These are phyloP conservation scores for Nerophis ophidion DNA, from an alignment of 2,113 vertebrate species.

Conservation along the genomic window DNA sequence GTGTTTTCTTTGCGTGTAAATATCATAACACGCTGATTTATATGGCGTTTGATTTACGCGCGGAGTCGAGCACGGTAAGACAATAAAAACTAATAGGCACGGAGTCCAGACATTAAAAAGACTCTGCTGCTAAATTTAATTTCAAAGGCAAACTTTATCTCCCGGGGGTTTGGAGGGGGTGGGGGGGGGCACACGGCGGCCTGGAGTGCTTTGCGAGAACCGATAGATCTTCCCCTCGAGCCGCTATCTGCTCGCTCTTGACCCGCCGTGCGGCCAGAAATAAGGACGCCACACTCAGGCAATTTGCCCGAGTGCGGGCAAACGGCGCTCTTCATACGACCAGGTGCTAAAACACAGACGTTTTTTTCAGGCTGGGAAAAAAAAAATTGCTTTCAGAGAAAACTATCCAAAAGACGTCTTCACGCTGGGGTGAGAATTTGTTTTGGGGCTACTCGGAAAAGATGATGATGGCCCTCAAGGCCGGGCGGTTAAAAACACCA, in stretches of 20 bases:
- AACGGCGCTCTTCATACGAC: not conserved
- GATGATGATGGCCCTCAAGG: too few species aligned
- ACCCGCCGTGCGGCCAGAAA: conserved; percentile 39
- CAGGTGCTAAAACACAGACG: not conserved
- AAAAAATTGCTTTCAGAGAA: conserved; percentile 6
- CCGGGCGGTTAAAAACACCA: too few species aligned
- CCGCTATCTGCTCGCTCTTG: conserved; percentile 54
- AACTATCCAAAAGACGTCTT: not conserved
- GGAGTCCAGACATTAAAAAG: conserved; percentile 9
- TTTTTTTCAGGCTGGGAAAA: not conserved
- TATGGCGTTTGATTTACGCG: not conserved
- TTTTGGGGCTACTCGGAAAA: not conserved
- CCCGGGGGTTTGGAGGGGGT: too few species aligned
- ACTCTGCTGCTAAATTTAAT: conserved; percentile 60
- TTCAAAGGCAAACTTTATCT: conserved; percentile 62
- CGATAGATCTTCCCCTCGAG: conserved; percentile 50
- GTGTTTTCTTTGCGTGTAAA: not conserved
- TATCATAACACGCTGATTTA: not conserved
- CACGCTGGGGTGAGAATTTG: not conserved
- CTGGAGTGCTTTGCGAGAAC: conserved; percentile 64
- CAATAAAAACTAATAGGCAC: not conserved
- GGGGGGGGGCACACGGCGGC: conserved; percentile 42
- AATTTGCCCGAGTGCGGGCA: not conserved
- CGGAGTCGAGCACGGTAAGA: not conserved
- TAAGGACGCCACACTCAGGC: conserved; percentile 3